These are phyloP conservation scores for Palythoa grandiflora DNA, from an alignment of 92 coral and sea anemone genomes.

Conservation along the genomic window DNA sequence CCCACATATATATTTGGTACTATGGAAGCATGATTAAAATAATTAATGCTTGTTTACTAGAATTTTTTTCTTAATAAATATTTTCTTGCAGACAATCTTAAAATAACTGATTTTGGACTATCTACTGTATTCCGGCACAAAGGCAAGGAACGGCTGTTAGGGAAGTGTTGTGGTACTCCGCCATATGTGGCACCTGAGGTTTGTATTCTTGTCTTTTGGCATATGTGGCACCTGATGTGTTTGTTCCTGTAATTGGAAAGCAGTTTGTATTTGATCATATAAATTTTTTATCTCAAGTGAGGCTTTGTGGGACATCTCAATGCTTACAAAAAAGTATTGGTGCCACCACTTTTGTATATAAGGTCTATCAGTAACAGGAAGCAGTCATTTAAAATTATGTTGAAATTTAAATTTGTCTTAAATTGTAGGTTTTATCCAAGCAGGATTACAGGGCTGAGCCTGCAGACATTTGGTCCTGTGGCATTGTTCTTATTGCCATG, in stretches of 20 bases:
- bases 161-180: slow-evolving; percentile 98
- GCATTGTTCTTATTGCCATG: slow-evolving; percentile 97
- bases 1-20: neutral
- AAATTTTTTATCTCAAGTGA: too few species aligned
- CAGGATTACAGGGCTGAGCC: slow-evolving; percentile 95
- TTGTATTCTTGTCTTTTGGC: slow-evolving; percentile 81
- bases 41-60: neutral
- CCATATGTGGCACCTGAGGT: slow-evolving; percentile 99
- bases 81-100: slow-evolving; percentile 76
- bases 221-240: slow-evolving; percentile 93
- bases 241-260: neutral
- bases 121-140: slow-evolving; percentile 94
- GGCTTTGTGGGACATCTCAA: too few species aligned
- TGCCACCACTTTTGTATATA: too few species aligned
- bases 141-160: slow-evolving; percentile 91
- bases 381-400: too few species aligned
- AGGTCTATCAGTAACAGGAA: too few species aligned
- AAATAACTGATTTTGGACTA: slow-evolving; percentile 96
- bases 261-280: too few species aligned
- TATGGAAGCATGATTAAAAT: neutral
- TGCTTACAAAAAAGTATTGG: too few species aligned
- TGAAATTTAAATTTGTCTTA: neutral
- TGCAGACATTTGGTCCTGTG: slow-evolving; percentile 99
- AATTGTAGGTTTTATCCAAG: slow-evolving; percentile 79
- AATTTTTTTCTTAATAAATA: neutral